Base-by-base conservation (phyloP, 2,797 vertebrate genomes). In the Melanotaenia parkinsoni region DNA sequence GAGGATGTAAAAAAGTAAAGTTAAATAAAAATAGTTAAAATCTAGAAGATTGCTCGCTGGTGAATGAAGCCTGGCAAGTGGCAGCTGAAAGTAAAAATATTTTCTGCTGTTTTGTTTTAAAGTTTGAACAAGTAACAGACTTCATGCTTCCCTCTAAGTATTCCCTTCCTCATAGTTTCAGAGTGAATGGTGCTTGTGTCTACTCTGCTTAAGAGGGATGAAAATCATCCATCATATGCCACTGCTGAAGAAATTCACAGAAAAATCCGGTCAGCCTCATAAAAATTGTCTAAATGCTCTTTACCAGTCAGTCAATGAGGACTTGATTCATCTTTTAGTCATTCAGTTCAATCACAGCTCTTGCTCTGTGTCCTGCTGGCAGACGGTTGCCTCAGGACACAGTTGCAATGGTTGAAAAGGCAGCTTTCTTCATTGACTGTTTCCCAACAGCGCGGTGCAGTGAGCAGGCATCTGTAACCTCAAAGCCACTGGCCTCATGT, bases 121-220 rank as follows among this genome's bases (percentile, higher is more conserved):
- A 69, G 43, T 30, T 47, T 18, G 50, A 26, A 10, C 47, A 37
- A 28, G 22, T 38, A 60, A 43, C 14, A 28, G 32, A 28, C 11
- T 45, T 67, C 20, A 11, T 2, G 1, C 26, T 45, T 20, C 18
- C 26, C 9, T 45, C 28, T 32, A 14, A 37, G 58, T 67, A 22
- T 51, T 71, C 20, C 22, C 35, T 38, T 79, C 60, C 38, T 70
- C 59, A 33, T 18, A 40, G 57, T 22, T 26, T 13, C 11, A 16
- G 14, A 30, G 51, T 86, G 77, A 85, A 79, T 72, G 59, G 37
- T 50, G 12, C 40, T 63, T 79, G 73, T 83, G 69, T 88, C 61
- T 26, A 64, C 51, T 32, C 18, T 24, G 14, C 43, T 24, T 5
- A 5, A 5, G 54, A 37, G 35, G 51, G 47, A 59, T 24, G 33